Evolutionary conservation across 2,113 vertebrate genomes (phyloP).

Genomic region (Coturnix japonica): DNA sequence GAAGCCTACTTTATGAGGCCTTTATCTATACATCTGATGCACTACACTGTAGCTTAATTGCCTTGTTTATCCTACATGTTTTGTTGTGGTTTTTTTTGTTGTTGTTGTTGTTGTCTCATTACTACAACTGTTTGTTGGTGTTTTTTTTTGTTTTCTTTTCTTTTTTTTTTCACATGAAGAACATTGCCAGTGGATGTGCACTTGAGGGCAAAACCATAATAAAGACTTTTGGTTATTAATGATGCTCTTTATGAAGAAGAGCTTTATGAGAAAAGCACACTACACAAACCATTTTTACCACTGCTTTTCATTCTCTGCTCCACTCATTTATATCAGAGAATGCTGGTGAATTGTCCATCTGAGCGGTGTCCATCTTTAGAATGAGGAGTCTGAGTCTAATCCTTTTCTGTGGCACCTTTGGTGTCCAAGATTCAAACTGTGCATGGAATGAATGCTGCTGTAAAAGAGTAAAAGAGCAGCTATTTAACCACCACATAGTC

Average conservation of each 20-base stretch:
- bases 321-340: neutral
- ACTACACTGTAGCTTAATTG: neutral
- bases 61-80: neutral
- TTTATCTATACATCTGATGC: neutral
- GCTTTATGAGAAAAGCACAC: neutral
- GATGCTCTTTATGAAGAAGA: neutral
- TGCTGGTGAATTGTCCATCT: neutral
- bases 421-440: neutral
- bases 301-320: neutral
- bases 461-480: neutral
- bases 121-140: neutral
- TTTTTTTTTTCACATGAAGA: neutral
- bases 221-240: neutral
- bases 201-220: neutral
- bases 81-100: neutral
- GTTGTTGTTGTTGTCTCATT: neutral
- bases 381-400: neutral
- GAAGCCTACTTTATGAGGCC: neutral
- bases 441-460: neutral
- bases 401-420: neutral
- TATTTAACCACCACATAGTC: neutral
- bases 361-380: neutral
- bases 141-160: neutral
- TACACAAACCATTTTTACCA: neutral
- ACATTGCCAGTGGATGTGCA: neutral